Evolutionary conservation across 2,888 invertebrate genomes (phyloP).

Genomic region (Melieria omissa): DNA sequence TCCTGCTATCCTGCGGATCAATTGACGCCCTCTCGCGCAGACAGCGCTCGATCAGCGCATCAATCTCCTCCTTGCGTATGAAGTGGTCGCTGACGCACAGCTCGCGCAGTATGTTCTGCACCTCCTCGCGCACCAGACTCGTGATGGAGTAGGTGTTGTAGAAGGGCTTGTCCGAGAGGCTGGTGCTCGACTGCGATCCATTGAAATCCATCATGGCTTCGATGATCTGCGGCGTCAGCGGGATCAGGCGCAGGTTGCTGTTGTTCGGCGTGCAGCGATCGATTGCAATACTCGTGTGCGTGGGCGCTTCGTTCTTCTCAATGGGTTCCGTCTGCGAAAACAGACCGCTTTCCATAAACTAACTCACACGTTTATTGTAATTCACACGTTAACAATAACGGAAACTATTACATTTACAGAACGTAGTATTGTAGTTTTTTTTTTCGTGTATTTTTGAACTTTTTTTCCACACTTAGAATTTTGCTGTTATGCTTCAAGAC

Average conservation of each 20-base stretch:
- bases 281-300: constrained; percentile 11
- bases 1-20: constrained; percentile 28
- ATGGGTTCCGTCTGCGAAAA: constrained; percentile 1
- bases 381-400: constrained; percentile 1
- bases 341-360: constrained; percentile 33
- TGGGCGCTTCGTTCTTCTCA: not conserved
- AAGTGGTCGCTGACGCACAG: constrained; percentile 39
- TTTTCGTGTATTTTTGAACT: constrained; percentile 24
- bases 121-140: constrained; percentile 41
- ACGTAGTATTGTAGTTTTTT: not conserved
- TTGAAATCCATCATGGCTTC: constrained; percentile 47
- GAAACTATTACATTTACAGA: constrained; percentile 11
- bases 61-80: constrained; percentile 43
- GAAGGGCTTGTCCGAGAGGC: constrained; percentile 34
- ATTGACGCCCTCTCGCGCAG: constrained; percentile 34
- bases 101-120: constrained; percentile 41
- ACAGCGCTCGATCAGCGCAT: constrained; percentile 41
- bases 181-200: constrained; percentile 40
- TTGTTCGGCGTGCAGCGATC: constrained; percentile 21
- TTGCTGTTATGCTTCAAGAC: constrained; percentile 17
- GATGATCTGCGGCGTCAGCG: constrained; percentile 42
- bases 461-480: constrained; percentile 29
- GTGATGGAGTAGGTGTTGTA: constrained; percentile 40
- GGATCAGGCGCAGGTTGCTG: constrained; percentile 43
- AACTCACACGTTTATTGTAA: not conserved